phyloP scores from a whole-genome alignment of 2,888 invertebrate genomes.

The Noctua fimbriata region DNA sequence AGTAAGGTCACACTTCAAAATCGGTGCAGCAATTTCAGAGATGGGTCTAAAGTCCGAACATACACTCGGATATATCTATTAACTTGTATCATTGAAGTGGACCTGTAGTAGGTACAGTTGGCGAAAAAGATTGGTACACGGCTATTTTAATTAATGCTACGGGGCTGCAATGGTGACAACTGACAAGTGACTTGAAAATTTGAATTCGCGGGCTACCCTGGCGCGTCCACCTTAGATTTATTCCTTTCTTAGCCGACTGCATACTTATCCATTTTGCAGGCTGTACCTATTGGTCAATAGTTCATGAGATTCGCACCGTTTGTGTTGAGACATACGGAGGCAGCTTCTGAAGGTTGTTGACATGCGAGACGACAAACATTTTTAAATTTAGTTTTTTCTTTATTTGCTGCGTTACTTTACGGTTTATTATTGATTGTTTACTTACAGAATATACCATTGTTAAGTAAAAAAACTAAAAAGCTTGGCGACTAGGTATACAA shows the following conservation, averaged over 20 bases:
- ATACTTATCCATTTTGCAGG: neutral
- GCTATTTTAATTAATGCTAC: neutral
- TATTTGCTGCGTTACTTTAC: neutral
- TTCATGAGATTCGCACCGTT: slow-evolving; percentile 37
- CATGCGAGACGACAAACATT: slow-evolving; percentile 24
- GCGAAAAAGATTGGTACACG: neutral
- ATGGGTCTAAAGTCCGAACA: slow-evolving; percentile 40
- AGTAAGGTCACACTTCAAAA: slow-evolving; percentile 33
- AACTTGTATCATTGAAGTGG: slow-evolving; percentile 12
- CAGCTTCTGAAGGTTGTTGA: slow-evolving; percentile 44
- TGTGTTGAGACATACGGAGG: slow-evolving; percentile 41
- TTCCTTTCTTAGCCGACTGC: neutral
- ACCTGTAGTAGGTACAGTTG: neutral
- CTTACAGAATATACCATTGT: neutral
- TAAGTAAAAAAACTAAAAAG: neutral
- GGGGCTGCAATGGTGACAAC: neutral
- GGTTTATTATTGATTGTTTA: neutral
- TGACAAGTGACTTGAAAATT: neutral
- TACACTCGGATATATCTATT: slow-evolving; percentile 27
- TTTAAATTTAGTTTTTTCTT: neutral
- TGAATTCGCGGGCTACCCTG: too few relatives aligned
- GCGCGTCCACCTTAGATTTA: too few relatives aligned
- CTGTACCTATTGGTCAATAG: slow-evolving; percentile 40
- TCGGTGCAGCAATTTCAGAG: slow-evolving; percentile 33
- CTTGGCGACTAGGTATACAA: neutral